Base-by-base conservation (phyloP, 2,797 vertebrate species). In the Novumbra hubbsi region DNA sequence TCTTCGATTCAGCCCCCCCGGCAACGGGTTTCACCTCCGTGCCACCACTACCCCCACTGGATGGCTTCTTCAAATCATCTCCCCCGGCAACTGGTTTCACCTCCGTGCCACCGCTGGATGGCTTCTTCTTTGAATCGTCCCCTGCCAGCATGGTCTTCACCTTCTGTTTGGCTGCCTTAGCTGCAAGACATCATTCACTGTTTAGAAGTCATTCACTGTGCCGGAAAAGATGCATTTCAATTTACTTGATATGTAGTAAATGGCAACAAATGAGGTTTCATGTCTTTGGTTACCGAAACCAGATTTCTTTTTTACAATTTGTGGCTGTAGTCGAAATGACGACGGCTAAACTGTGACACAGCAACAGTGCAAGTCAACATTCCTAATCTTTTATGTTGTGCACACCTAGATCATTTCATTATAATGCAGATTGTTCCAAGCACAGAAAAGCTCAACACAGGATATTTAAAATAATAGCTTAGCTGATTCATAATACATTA, bases 81-180 rank as follows among this genome's bases (percentile, higher is more conserved):
- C 41, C 41, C 41, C 12, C 41, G 14, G 41, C 41, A 45, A 6
- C 8, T 9, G 41, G 41, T 45, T 45, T 45, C 41, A 14, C 41
- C 11, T 45, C 41, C 14, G 41, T 45, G 41, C 9, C 41, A 9
- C 41, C 41, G 11, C 41, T 45, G 41, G 41, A 11, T 45, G 41
- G 41, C 3, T 45, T 45, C 41, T 45, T 45, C 41, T 21, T n/a
- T 1, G 30, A 5, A 4, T 73, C 76, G 2, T 71, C 76, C 15
- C 74, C 77, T 63, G 50, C 49, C 0, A 60, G 4, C 55, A 60
- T 27, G 21, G 55, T 60, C 64, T 79, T 88, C 19, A 78, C 78
- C 73, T 88, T 85, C 4, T 5, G 27, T 78, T 88, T 89, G 34
- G 82, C 83, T 0, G 11, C 50, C 0, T n/a, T 1, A 50, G 85